Percentiles rank a stretch among this genome's conserved stretches.
These are phyloP conservation scores for Staurois parvus DNA, from an alignment of 2,797 vertebrate genomes.

Conservation along the genomic window DNA sequence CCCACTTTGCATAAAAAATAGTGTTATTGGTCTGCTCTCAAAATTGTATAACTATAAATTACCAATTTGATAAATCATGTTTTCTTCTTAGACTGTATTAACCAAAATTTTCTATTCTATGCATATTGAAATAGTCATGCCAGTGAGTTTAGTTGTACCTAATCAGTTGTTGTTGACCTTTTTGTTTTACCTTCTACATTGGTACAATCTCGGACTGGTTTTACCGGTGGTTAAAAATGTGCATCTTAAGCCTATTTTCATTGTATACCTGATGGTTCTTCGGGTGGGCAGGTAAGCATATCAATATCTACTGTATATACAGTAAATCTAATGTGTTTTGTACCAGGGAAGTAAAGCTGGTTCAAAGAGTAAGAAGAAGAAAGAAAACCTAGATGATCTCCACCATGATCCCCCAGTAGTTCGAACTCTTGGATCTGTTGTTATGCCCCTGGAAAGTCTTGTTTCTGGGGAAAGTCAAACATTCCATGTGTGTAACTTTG, in stretches of 20 bases:
- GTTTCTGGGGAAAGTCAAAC: slow-evolving; percentile 69
- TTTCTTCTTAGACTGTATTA: too few relatives aligned
- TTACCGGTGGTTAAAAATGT: too few relatives aligned
- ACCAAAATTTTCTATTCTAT: too few relatives aligned
- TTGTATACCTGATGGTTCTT: neutral
- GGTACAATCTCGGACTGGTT: too few relatives aligned
- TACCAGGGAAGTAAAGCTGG: slow-evolving; percentile 62
- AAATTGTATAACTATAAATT: too few relatives aligned
- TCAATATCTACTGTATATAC: neutral
- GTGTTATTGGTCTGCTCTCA: too few relatives aligned
- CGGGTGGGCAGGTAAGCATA: neutral
- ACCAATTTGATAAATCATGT: too few relatives aligned
- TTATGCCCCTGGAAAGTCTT: slow-evolving; percentile 76
- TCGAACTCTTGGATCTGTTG: slow-evolving; percentile 71
- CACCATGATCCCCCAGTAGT: slow-evolving; percentile 76
- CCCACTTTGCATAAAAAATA: too few relatives aligned
- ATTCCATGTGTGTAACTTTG: slow-evolving; percentile 77
- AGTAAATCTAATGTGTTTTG: neutral
- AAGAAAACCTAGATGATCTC: slow-evolving; percentile 66
- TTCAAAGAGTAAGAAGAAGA: slow-evolving; percentile 69
- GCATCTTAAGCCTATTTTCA: neutral
- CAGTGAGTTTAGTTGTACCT: too few relatives aligned
- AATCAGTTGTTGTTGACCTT: too few relatives aligned
- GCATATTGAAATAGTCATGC: too few relatives aligned
- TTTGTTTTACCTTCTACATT: too few relatives aligned